These are phyloP conservation scores for Zosterops borbonicus DNA, from an alignment of 2,113 vertebrate species.

Conservation along the genomic window DNA sequence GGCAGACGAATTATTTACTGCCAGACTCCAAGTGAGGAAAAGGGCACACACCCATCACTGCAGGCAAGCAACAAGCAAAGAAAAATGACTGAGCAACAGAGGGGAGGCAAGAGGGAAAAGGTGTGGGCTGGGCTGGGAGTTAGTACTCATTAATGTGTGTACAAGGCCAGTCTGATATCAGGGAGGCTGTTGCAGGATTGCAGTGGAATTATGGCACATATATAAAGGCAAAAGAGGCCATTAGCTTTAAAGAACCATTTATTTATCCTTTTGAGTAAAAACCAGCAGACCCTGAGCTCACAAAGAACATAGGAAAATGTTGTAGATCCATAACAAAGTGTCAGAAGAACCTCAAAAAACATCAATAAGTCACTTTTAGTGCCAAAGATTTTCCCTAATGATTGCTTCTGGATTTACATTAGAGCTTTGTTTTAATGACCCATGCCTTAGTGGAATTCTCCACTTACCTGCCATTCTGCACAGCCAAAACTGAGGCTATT, in stretches of 20 bases:
- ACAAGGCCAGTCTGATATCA: neutral
- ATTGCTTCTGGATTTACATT: neutral
- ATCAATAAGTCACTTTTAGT: neutral
- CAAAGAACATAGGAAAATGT: accelerated
- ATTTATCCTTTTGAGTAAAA: neutral
- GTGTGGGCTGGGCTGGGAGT: neutral
- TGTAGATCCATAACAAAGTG: neutral
- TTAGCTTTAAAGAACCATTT: neutral
- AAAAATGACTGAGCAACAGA: constrained; percentile 1
- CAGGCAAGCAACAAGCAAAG: neutral
- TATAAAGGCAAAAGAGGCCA: neutral
- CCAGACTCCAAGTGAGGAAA: neutral
- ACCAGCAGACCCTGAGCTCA: neutral
- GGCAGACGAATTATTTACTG: neutral
- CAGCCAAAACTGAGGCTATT: neutral
- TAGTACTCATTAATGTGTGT: neutral
- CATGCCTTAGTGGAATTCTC: neutral
- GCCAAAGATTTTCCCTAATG: neutral
- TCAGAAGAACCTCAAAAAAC: neutral
- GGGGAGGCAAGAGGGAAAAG: neutral
- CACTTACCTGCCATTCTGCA: neutral
- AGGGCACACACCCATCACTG: constrained; percentile 6
- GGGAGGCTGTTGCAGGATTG: neutral
- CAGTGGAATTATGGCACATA: neutral
- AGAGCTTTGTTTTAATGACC: neutral